phyloP scores from a whole-genome alignment of 2,888 invertebrate genomes.

The Oligia latruncula region DNA sequence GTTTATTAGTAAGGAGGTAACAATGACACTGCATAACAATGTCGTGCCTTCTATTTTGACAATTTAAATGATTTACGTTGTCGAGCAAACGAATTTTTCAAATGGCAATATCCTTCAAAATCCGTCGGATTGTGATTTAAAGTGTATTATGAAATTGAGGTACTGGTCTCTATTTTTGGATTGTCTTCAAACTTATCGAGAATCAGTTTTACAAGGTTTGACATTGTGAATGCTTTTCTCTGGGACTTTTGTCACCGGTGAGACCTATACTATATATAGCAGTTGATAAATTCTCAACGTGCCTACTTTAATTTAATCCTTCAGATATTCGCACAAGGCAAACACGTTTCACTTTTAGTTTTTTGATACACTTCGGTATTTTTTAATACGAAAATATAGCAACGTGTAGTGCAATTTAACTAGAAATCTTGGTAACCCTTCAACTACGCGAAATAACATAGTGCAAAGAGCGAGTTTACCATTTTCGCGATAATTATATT shows the following conservation, averaged over 20 bases:
- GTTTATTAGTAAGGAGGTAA: background rate
- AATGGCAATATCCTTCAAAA: background rate
- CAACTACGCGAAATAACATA: conserved; percentile 37
- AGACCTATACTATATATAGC: background rate
- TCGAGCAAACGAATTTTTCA: background rate
- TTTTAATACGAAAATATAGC: conserved; percentile 43
- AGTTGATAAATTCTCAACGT: no score
- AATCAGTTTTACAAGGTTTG: background rate
- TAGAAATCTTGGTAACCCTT: conserved; percentile 28
- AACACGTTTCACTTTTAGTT: background rate
- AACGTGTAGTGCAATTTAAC: conserved; percentile 34
- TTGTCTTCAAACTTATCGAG: background rate
- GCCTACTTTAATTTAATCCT: background rate
- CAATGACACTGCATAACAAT: background rate
- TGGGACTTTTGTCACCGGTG: background rate
- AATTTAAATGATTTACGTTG: background rate
- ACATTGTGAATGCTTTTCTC: background rate
- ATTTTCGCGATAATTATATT: conserved; percentile 5
- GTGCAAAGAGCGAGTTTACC: conserved; percentile 19
- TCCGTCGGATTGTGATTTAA: background rate
- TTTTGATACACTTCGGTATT: conserved; percentile 48
- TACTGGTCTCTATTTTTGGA: background rate
- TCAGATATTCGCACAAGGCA: background rate
- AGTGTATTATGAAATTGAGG: background rate
- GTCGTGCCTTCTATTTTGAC: background rate